A percentile compares a stretch with the other conserved stretches of the same genome.
Conservation (phyloP, 2,888 invertebrate species). For the Ophion ellenae region DNA sequence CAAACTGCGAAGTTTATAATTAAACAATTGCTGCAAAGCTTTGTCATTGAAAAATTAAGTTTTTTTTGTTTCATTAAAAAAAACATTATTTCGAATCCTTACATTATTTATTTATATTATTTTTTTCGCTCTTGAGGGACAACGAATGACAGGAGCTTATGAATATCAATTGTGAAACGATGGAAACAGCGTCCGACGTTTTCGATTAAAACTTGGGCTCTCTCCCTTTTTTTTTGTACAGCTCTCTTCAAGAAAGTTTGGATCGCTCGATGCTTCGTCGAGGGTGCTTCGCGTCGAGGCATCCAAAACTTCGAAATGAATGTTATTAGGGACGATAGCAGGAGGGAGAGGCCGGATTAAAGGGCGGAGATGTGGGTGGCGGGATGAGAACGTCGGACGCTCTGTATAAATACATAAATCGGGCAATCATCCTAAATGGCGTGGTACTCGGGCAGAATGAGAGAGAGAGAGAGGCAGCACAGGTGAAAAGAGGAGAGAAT, state of each 20-base stretch:
- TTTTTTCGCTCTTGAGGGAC: constrained; percentile 4
- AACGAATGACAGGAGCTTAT: constrained; percentile 31
- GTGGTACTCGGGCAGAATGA: constrained; percentile 64
- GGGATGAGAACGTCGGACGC: constrained; percentile 63
- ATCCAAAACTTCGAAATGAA: constrained; percentile 65
- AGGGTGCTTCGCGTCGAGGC: constrained; percentile 52
- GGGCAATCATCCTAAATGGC: constrained; percentile 81
- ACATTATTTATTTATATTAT: constrained; percentile 27
- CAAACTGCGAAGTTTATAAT: no score
- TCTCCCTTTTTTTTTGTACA: constrained; percentile 7
- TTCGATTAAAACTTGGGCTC: constrained; percentile 58
- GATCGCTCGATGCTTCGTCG: constrained; percentile 35
- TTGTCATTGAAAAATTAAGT: no score
- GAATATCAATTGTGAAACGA: constrained; percentile 51
- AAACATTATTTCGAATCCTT: constrained; percentile 1
- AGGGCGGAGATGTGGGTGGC: constrained; percentile 61
- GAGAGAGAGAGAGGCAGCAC: neutral
- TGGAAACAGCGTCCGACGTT: constrained; percentile 49
- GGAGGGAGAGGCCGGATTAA: constrained; percentile 58
- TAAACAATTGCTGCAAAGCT: no score
- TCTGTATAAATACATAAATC: constrained; percentile 81
- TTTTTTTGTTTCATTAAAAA: neutral
- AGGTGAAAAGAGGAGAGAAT: neutral
- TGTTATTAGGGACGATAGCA: constrained; percentile 68
- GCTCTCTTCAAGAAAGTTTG: constrained; percentile 37